Evolutionary conservation across 2,888 invertebrate species (phyloP).

Genomic region (Entomobrya multifasciata): DNA sequence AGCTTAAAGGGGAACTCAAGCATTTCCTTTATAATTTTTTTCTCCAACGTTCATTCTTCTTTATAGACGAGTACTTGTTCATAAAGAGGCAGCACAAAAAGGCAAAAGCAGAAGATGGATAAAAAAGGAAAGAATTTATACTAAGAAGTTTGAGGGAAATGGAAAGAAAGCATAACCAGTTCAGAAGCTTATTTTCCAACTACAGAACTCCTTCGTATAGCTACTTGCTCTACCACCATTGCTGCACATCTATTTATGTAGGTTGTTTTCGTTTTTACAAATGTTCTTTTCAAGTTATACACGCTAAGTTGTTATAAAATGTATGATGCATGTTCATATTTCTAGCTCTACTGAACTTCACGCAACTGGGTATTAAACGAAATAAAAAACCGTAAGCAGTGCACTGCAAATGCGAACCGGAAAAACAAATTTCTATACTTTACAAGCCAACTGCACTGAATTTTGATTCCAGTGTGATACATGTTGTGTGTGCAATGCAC

Average conservation of each 20-base stretch:
- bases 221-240: not conserved
- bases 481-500: too few relatives aligned
- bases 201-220: slow-evolving; percentile 40
- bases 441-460: too few relatives aligned
- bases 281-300: not conserved
- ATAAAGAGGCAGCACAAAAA: not conserved
- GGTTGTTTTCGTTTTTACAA: not conserved
- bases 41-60: slow-evolving; percentile 34
- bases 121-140: slow-evolving; percentile 38
- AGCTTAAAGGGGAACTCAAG: slow-evolving; percentile 47
- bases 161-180: slow-evolving; percentile 61
- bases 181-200: too few relatives aligned
- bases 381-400: too few relatives aligned
- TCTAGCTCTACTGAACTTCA: too few relatives aligned
- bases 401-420: too few relatives aligned
- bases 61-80: slow-evolving; percentile 7
- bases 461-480: too few relatives aligned
- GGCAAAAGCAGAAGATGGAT: not conserved
- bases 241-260: not conserved
- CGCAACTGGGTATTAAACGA: too few relatives aligned
- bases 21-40: slow-evolving; percentile 57
- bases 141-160: slow-evolving; percentile 23
- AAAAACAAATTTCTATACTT: too few relatives aligned
- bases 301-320: not conserved
- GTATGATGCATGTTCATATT: not conserved